Percentiles rank a stretch among this genome's conserved stretches.
phyloP scores from a whole-genome alignment of 2,888 invertebrate genomes.

The Chrysolina haemoptera region DNA sequence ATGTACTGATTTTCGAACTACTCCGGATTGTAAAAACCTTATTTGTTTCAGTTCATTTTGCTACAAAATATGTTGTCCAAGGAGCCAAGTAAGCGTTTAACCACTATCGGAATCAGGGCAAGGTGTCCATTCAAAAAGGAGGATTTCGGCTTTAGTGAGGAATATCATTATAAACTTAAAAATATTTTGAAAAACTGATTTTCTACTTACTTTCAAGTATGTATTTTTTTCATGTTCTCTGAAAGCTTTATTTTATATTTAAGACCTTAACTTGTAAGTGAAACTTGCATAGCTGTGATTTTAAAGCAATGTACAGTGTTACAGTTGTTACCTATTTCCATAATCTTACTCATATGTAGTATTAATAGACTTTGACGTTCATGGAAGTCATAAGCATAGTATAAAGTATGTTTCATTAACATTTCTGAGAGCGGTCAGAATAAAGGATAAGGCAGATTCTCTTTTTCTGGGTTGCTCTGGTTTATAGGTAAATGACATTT shows the following conservation, averaged over 20 bases:
- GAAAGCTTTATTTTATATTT: conserved; percentile 21
- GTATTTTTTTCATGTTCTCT: background rate
- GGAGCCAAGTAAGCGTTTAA: conserved; percentile 82
- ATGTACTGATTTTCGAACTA: background rate
- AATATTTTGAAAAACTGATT: conserved; percentile 48
- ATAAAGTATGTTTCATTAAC: background rate
- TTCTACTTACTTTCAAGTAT: conserved; percentile 22
- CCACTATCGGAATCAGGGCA: conserved; percentile 80
- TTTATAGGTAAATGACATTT: too few relatives aligned
- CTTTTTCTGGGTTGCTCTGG: background rate
- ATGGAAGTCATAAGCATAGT: background rate
- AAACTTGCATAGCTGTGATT: conserved; percentile 23
- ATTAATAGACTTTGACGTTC: background rate
- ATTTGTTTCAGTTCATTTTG: conserved; percentile 76
- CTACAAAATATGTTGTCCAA: conserved; percentile 84
- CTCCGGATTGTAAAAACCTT: conserved; percentile 29
- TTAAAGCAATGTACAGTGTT: conserved; percentile 19
- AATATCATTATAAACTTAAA: conserved; percentile 49
- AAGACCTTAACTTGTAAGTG: conserved; percentile 14
- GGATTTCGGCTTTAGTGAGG: conserved; percentile 63
- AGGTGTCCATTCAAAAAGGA: conserved; percentile 73
- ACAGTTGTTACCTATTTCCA: conserved; percentile 18
- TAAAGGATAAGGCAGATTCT: background rate
- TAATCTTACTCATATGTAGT: conserved; percentile 4
- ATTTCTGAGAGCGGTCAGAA: background rate